Evolutionary conservation across 2,113 vertebrate species (phyloP).

Genomic region (Phasianus colchicus): DNA sequence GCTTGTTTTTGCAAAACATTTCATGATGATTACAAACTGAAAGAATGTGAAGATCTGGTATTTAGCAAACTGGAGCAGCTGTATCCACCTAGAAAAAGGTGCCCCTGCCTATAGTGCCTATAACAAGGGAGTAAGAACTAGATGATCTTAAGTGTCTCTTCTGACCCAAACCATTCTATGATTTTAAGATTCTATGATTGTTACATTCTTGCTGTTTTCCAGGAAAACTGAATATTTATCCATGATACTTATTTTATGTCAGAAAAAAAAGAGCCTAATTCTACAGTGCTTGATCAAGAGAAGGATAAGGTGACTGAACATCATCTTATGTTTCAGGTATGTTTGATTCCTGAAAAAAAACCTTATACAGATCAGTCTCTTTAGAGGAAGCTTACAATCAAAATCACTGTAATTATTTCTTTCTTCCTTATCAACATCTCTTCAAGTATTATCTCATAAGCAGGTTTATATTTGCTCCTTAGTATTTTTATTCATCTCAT

Average conservation of each 20-base stretch:
- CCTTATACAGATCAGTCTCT: not conserved
- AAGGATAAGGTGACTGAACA: not conserved
- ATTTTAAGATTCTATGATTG: too few relatives aligned
- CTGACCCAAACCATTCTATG: too few relatives aligned
- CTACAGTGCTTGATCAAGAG: not conserved
- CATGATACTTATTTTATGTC: not conserved
- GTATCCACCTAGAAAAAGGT: not conserved
- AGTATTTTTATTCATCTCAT: not conserved
- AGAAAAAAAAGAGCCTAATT: not conserved
- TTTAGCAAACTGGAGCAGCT: slow-evolving; percentile 12
- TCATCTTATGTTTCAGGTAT: too few relatives aligned
- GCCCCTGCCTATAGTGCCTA: too few relatives aligned
- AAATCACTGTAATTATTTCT: not conserved
- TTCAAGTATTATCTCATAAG: not conserved
- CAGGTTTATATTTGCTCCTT: not conserved
- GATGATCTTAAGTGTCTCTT: too few relatives aligned
- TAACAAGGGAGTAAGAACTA: too few relatives aligned
- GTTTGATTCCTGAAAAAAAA: not conserved
- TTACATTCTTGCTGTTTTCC: not conserved
- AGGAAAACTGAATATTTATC: not conserved
- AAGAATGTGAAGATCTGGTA: slow-evolving; percentile 14
- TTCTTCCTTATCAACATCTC: not conserved
- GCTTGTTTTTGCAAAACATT: not conserved
- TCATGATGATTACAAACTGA: slow-evolving; percentile 22
- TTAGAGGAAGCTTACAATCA: not conserved